Conservation (phyloP, 2,797 vertebrate genomes). For the Tragelaphus oryx region DNA sequence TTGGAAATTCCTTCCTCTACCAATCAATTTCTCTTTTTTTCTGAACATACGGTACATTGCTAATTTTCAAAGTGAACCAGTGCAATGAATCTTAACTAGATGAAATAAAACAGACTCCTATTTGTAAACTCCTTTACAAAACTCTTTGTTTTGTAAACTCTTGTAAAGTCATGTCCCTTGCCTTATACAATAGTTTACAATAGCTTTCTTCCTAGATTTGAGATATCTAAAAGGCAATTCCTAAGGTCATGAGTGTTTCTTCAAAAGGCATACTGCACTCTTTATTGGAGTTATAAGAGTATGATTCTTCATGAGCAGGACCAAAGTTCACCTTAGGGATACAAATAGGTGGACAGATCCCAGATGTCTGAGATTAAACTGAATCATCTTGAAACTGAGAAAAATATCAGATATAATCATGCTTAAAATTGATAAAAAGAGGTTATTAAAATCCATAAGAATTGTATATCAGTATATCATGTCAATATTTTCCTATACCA, state of each 20-base stretch:
- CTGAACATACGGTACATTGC: background rate
- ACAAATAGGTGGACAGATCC: background rate
- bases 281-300: background rate
- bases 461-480: background rate
- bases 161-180: background rate
- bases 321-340: background rate
- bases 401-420: background rate
- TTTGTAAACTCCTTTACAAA: background rate
- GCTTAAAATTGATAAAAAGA: background rate
- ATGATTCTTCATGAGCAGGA: background rate
- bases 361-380: background rate
- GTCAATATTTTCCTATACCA: background rate
- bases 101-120: background rate
- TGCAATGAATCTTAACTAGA: background rate
- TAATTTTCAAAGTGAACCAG: conserved; percentile 35
- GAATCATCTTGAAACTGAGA: background rate
- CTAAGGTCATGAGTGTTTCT: background rate
- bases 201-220: background rate
- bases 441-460: background rate
- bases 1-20: background rate
- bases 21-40: conserved; percentile 16
- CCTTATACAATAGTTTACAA: background rate
- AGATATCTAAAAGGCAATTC: background rate
- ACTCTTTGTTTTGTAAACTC: background rate
- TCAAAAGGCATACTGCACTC: background rate